Base-by-base conservation (phyloP, 2,113 vertebrate genomes). In the Chaenogobius annularis region DNA sequence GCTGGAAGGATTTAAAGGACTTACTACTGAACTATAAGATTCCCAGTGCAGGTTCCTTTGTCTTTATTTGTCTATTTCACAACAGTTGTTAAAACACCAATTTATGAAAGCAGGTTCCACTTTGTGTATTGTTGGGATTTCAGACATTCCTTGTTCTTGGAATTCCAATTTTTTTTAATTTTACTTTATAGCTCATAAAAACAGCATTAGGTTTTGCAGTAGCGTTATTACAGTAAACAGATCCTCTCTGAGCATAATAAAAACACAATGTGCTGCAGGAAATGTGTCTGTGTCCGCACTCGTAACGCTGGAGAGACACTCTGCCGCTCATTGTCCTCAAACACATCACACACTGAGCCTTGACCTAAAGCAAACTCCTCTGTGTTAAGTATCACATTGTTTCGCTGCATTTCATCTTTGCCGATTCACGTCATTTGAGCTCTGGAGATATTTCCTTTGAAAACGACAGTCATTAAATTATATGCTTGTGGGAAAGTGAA, bases 281-380 rank as follows among this genome's bases (percentile, higher is more conserved):
- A 87, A 83, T 83, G 77, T 75, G 80, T 87, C 83, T 79, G 73
- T 86, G 86, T 84, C 83, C 47, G 58, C 11, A 56, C 54, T 79
- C 66, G 63, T 80, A 46, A 62, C 48, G 79, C 81, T 76, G 89
- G 85, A 87, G 85, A 73, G 73, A 11, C 55, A 79, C 80, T 76
- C 59, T 46, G 77, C n/a, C 54, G 68, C 69, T 76, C 81, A 88
- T 90, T 89, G 89, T 90, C 82, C 73, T 71, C 66, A 67, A 73
- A 80, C 55, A 63, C 75, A 43, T 73, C 62, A 73, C 52, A 76
- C 13, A 66, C 15, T 56, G 70, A 87, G 63, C 78, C 74, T 77
- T 87, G 86, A 83, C 81, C 75, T 40, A 20, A 68, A 64, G 55
- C 69, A 55, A 58, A 50, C 56, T 37, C 44, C 55, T 65, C 40